phyloP scores from a whole-genome alignment of 2,113 vertebrate genomes.

The Thunnus maccoyii region DNA sequence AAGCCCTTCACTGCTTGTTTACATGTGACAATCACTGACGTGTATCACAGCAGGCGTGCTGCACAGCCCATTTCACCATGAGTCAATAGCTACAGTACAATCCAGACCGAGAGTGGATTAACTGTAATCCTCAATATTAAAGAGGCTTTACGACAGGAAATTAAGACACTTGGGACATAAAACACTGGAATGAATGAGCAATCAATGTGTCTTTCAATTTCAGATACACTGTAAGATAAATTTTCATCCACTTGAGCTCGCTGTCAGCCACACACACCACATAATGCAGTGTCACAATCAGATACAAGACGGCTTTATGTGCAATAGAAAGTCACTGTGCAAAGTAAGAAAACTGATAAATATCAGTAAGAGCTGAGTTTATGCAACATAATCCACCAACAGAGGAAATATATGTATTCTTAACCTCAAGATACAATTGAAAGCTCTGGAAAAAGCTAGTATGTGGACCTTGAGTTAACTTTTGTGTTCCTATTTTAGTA shows the following conservation, averaged over 20 bases:
- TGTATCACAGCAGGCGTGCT: slow-evolving; percentile 6
- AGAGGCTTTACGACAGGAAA: slow-evolving; percentile 37
- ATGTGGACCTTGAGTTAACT: too few relatives aligned
- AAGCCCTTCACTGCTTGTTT: slow-evolving; percentile 3
- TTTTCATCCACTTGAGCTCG: background rate
- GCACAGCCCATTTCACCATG: background rate
- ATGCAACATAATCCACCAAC: too few relatives aligned
- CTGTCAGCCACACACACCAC: background rate
- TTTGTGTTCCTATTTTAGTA: too few relatives aligned
- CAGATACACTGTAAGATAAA: slow-evolving; percentile 1
- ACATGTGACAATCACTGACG: slow-evolving; percentile 1
- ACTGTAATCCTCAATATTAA: slow-evolving; percentile 46
- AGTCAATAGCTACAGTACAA: slow-evolving; percentile 13
- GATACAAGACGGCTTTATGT: background rate
- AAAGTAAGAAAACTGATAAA: background rate
- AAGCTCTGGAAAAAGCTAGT: too few relatives aligned
- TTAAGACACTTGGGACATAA: slow-evolving; percentile 30
- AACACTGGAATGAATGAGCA: slow-evolving; percentile 18
- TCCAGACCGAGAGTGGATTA: slow-evolving; percentile 43
- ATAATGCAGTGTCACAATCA: too few relatives aligned
- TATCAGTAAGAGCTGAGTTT: background rate
- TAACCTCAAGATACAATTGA: too few relatives aligned
- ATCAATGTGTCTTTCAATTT: slow-evolving; percentile 9
- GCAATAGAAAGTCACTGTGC: background rate
- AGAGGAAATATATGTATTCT: too few relatives aligned